Evolutionary conservation across 2,797 vertebrate genomes (phyloP).

Genomic region (Lophotriccus pileatus): DNA sequence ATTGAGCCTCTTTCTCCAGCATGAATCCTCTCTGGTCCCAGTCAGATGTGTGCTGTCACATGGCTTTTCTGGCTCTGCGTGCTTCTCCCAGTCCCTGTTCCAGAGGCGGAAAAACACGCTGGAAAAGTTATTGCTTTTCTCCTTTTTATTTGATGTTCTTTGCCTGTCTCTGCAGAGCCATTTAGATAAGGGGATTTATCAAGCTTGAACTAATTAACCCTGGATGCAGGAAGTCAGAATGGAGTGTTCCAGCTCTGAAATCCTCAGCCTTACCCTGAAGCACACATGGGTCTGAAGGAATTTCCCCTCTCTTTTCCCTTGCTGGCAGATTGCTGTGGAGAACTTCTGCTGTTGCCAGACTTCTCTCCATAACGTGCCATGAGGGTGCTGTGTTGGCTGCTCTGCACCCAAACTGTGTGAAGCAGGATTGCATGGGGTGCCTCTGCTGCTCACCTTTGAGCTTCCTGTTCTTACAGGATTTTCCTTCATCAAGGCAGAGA

Average conservation of each 20-base stretch:
- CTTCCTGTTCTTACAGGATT: neutral
- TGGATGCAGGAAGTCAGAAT: conserved; percentile 29
- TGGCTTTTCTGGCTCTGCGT: neutral
- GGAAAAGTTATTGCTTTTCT: conserved; percentile 38
- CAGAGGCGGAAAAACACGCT: conserved; percentile 15
- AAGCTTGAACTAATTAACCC: conserved; percentile 61
- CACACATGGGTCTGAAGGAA: neutral
- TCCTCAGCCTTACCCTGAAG: neutral
- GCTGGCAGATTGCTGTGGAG: neutral
- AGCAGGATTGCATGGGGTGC: too few species aligned
- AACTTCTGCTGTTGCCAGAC: neutral
- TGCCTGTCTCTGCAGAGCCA: conserved; percentile 40
- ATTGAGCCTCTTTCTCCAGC: neutral
- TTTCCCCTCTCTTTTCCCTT: conserved; percentile 1
- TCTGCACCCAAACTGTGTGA: neutral
- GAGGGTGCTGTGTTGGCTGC: neutral
- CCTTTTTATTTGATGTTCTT: conserved; percentile 45
- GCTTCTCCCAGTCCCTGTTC: neutral
- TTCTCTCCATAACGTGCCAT: rapidly evolving
- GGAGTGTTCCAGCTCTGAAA: conserved; percentile 36
- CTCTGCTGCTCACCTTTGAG: neutral
- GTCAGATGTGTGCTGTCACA: neutral
- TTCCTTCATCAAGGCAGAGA: neutral
- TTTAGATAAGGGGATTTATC: conserved; percentile 63
- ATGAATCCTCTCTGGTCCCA: neutral